phyloP scores from a whole-genome alignment of 1,140 invertebrate genomes.

The Stegodyphus dumicola region DNA sequence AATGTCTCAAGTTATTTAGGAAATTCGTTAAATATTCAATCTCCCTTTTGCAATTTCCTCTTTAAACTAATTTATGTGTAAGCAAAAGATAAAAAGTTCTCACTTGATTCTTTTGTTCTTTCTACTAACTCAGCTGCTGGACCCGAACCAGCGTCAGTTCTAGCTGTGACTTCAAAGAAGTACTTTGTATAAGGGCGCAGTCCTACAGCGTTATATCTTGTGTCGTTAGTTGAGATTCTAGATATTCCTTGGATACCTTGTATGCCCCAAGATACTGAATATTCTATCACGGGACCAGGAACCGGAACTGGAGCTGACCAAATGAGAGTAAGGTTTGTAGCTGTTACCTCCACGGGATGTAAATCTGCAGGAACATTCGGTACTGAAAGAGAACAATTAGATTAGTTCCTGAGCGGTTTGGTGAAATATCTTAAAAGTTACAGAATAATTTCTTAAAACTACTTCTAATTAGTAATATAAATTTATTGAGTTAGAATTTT shows the following conservation, averaged over 20 bases:
- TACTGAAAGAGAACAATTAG: conserved; percentile 1
- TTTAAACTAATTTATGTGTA: too few relatives aligned
- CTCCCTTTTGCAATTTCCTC: too few relatives aligned
- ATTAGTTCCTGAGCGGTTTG: background rate
- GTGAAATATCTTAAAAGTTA: background rate
- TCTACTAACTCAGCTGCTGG: background rate
- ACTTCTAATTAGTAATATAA: too few relatives aligned
- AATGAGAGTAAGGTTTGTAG: background rate
- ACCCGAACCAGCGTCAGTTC: conserved; percentile 18
- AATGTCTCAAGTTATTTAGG: too few relatives aligned
- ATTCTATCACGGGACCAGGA: background rate
- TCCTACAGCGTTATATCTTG: background rate
- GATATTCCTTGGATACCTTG: background rate
- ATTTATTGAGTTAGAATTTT: too few relatives aligned
- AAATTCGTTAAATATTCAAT: too few relatives aligned
- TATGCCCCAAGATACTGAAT: conserved; percentile 1
- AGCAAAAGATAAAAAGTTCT: too few relatives aligned
- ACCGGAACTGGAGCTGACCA: background rate
- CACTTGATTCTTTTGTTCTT: too few relatives aligned
- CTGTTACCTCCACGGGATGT: background rate
- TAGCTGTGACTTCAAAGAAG: background rate
- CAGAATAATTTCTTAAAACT: too few relatives aligned
- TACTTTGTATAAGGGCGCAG: conserved; percentile 7
- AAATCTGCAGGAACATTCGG: background rate
- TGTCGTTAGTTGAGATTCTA: background rate